Evolutionary conservation across 1,140 invertebrate species (phyloP).

Genomic region (Magallana angulata): DNA sequence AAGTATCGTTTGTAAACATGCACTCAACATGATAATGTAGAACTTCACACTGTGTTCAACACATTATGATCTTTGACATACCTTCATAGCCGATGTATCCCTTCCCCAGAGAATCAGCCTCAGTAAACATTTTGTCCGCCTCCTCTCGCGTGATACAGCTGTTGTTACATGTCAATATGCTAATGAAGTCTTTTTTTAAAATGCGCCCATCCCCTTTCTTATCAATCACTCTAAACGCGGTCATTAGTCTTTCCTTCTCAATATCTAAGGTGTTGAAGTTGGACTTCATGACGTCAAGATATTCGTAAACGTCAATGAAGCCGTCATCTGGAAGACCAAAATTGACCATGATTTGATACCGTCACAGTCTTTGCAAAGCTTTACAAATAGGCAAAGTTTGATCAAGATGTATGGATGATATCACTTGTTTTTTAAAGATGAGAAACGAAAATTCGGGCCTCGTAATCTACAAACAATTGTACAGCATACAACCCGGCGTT

Average conservation of each 20-base stretch:
- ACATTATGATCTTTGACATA: not conserved
- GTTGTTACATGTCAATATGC: conserved; percentile 19
- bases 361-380: too few species aligned
- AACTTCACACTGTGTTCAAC: too few species aligned
- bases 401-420: too few species aligned
- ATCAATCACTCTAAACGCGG: conserved; percentile 48
- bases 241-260: conserved; percentile 47
- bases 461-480: too few species aligned
- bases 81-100: conserved; percentile 39
- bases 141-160: conserved; percentile 15
- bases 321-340: conserved; percentile 42
- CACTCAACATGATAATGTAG: too few species aligned
- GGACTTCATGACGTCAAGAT: conserved; percentile 46
- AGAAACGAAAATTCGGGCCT: too few species aligned
- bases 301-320: conserved; percentile 53
- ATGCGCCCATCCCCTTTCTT: conserved; percentile 35
- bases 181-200: not conserved
- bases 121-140: conserved; percentile 30
- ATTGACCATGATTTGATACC: too few species aligned
- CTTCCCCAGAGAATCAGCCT: conserved; percentile 12
- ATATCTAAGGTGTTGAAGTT: conserved; percentile 52
- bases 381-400: too few species aligned
- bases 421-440: too few species aligned
- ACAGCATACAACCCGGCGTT: too few species aligned
- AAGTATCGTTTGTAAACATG: too few species aligned